Evolutionary conservation across 2,888 invertebrate genomes (phyloP), one percentile per base, ranked within the genome.

Genomic region (Drosophila villosipedis): DNA sequence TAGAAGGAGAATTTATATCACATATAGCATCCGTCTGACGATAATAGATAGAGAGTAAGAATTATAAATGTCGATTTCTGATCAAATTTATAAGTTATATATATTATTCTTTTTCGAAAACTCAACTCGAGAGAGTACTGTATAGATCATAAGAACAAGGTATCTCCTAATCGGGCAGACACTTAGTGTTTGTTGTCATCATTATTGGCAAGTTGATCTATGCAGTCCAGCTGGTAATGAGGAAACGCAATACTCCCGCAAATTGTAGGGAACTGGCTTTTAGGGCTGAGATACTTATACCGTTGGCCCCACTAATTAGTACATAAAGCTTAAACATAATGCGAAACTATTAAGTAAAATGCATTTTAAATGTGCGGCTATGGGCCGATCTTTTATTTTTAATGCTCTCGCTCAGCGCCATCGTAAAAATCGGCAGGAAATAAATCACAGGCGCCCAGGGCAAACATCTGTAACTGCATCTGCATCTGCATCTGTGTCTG

Each of bases 331-430:
- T 61, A 70, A 83, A 77, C 72, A 71, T 73, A 82, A 80, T 79
- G 73, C 77, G 53, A 76, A 86, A 80, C 89, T 82, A 86, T 86
- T 86, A 86, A 86, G 68, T 73, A 72, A 84, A 85, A 89, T 86
- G 77, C 68, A 84, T 78, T 84, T 82, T 84, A 77, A 83, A 89
- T 84, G 78, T 63, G 58, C 58, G 60, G 76, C 76, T 73, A 69
- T 78, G 72, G 62, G 75, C 31, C 19, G 64, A 53, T 65, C 57
- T 59, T 59, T 52, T 39, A 52, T 14, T 54, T 75, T 84, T 84
- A 78, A 86, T 84, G 74, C 73, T 65, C 61, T 62, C 66, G 68
- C 73, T 75, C 70, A 80, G 86, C 86, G 86, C 86, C 80, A 86
- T 89, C 89, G 89, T 89, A 71, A 86, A 89, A 82, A 71, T 75